These are phyloP conservation scores for Caenorhabditis sp. DNA, from an alignment of 2,888 invertebrate species.

Conservation along the genomic window DNA sequence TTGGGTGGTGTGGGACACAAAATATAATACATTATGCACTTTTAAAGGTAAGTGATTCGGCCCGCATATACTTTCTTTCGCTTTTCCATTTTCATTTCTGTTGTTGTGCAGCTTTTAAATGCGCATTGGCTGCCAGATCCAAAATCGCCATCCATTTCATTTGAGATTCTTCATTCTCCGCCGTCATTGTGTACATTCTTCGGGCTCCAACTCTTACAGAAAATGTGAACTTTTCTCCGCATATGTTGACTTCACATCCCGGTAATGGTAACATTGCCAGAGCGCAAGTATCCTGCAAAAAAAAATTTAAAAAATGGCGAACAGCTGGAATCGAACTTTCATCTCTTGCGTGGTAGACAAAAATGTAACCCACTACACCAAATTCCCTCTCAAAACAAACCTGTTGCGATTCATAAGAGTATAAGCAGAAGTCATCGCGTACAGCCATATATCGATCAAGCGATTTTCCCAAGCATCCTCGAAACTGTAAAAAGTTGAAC, in stretches of 20 bases:
- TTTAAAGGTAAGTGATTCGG: too few species aligned
- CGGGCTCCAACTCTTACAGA: conserved; percentile 60
- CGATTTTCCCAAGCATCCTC: conserved; percentile 51
- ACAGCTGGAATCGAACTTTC: too few species aligned
- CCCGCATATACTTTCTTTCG: too few species aligned
- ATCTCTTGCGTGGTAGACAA: too few species aligned
- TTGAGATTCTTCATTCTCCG: conserved; percentile 54
- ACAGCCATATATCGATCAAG: conserved; percentile 63
- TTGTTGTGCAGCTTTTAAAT: conserved; percentile 24
- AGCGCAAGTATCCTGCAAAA: conserved; percentile 62
- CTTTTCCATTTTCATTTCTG: not conserved
- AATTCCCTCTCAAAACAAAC: conserved; percentile 28
- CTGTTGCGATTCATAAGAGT: conserved; percentile 61
- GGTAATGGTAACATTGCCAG: conserved; percentile 68
- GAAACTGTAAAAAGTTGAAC: conserved; percentile 45
- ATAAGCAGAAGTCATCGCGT: conserved; percentile 68
- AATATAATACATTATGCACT: not conserved
- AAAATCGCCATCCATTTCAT: conserved; percentile 69
- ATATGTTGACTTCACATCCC: conserved; percentile 62
- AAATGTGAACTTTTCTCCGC: conserved; percentile 61
- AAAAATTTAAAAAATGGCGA: not conserved
- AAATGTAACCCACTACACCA: too few species aligned
- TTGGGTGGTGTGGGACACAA: too few species aligned
- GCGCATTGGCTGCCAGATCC: conserved; percentile 67
- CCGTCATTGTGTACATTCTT: conserved; percentile 60